Evolutionary conservation across 2,797 vertebrate species (phyloP).

Genomic region (Merluccius polli): DNA sequence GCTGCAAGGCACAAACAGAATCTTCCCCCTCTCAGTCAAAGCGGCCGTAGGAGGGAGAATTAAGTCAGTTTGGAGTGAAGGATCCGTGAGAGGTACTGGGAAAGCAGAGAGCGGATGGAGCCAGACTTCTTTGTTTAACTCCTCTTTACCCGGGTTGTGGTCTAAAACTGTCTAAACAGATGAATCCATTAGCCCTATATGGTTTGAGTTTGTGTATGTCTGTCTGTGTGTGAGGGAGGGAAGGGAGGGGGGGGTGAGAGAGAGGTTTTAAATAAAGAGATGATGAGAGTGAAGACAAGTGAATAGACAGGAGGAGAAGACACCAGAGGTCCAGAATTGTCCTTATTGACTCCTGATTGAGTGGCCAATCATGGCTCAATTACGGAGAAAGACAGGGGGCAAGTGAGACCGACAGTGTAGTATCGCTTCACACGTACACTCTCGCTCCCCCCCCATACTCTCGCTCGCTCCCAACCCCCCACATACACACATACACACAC

Average conservation of each 20-base stretch:
- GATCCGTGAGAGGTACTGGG: slow-evolving; percentile 36
- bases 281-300: neutral
- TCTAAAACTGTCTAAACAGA: slow-evolving; percentile 49
- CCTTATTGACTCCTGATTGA: slow-evolving; percentile 49
- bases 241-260: slow-evolving; percentile 1
- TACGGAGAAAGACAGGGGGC: slow-evolving; percentile 39
- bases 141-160: slow-evolving; percentile 42
- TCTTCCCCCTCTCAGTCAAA: slow-evolving; percentile 54
- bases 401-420: slow-evolving; percentile 38
- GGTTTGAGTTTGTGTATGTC: neutral
- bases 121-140: slow-evolving; percentile 50
- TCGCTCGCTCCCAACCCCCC: slow-evolving; percentile 5
- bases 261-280: too few species aligned
- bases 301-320: slow-evolving; percentile 7
- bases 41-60: slow-evolving; percentile 49
- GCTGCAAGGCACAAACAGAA: slow-evolving; percentile 47
- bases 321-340: neutral
- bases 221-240: slow-evolving; percentile 17
- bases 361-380: slow-evolving; percentile 45
- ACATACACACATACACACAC: slow-evolving; percentile 17
- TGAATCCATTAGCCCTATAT: slow-evolving; percentile 53
- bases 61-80: slow-evolving; percentile 39
- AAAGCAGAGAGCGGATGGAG: slow-evolving; percentile 62
- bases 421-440: slow-evolving; percentile 32
- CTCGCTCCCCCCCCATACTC: neutral